Evolutionary conservation across 2,888 invertebrate genomes (phyloP).

Genomic region (Bellardia bayeri): DNA sequence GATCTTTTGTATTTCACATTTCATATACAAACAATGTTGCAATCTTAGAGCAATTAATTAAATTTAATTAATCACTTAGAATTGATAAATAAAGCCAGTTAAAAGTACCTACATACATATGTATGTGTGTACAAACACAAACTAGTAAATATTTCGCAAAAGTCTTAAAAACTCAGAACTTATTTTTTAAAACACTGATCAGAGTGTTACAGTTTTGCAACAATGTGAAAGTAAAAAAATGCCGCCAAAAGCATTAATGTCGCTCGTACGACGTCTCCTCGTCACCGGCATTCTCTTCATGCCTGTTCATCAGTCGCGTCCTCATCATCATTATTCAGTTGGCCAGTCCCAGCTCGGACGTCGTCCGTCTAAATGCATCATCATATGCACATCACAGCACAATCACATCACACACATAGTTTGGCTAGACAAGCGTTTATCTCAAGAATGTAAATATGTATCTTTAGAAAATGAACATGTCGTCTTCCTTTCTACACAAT

Average conservation of each 20-base stretch:
- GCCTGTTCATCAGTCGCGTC: constrained; percentile 14
- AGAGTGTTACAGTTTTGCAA: constrained; percentile 45
- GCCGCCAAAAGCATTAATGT: constrained; percentile 64
- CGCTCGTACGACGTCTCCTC: constrained; percentile 39
- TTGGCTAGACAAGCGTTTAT: constrained; percentile 68
- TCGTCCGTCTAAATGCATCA: not conserved
- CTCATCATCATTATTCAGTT: constrained; percentile 37
- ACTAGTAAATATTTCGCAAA: not conserved
- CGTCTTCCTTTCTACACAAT: constrained; percentile 62
- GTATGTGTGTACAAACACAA: not conserved
- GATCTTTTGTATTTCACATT: constrained; percentile 4
- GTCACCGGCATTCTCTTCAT: constrained; percentile 39
- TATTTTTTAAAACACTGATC: not conserved
- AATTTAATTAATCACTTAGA: constrained; percentile 53
- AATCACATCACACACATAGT: not conserved
- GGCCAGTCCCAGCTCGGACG: not conserved
- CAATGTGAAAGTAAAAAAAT: constrained; percentile 65
- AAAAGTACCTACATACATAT: not conserved
- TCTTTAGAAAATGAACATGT: constrained; percentile 62
- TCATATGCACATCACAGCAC: not conserved
- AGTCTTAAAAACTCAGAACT: constrained; percentile 1
- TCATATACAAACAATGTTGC: constrained; percentile 36
- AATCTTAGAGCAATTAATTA: constrained; percentile 57
- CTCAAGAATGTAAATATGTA: constrained; percentile 67
- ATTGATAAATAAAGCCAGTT: constrained; percentile 19